These are phyloP conservation scores for Crematogaster levior DNA, from an alignment of 2,888 invertebrate genomes.

Conservation along the genomic window DNA sequence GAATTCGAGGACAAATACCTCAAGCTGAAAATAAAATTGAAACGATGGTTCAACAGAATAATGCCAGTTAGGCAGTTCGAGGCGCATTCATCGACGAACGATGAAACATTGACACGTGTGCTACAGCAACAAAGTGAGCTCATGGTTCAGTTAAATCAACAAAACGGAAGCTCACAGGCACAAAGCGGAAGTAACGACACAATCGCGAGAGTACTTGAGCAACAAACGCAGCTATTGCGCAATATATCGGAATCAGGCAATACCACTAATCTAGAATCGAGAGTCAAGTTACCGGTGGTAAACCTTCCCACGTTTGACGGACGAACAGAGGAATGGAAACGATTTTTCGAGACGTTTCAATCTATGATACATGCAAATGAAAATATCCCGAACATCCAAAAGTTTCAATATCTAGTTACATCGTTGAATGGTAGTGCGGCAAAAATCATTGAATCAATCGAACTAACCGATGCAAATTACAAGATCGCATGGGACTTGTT, in stretches of 20 bases:
- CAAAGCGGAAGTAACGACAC: not conserved
- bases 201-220: not conserved
- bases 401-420: no score
- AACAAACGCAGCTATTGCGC: no score
- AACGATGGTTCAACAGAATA: not conserved
- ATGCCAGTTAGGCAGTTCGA: not conserved
- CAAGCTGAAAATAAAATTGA: not conserved
- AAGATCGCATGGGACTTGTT: not conserved
- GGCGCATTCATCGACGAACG: not conserved
- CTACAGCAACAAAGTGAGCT: not conserved
- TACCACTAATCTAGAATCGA: not conserved
- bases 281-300: not conserved
- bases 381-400: not conserved
- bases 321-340: not conserved
- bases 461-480: not conserved
- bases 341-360: not conserved
- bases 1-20: not conserved
- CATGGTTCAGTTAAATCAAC: no score
- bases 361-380: not conserved
- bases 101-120: not conserved
- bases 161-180: no score
- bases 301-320: not conserved
- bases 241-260: no score
- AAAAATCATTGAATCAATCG: not conserved
- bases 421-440: not conserved